Evolutionary conservation across 2,888 invertebrate species (phyloP).

Genomic region (Andrena haemorrhoa): DNA sequence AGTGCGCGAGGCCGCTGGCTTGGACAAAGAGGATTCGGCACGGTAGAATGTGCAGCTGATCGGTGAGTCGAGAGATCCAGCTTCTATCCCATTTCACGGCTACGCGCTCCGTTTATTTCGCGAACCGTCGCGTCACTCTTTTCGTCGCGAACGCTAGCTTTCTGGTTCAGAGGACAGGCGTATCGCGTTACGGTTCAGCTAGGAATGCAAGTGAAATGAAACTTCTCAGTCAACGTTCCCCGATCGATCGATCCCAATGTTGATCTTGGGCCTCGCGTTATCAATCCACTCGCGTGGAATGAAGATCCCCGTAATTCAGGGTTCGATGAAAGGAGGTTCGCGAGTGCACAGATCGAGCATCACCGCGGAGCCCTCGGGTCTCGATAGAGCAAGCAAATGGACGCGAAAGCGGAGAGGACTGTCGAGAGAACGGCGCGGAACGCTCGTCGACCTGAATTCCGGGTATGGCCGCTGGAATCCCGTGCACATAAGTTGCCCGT

Average conservation of each 20-base stretch:
- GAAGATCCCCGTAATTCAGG: too few relatives aligned
- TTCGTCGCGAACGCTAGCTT: not conserved
- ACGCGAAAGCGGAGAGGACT: not conserved
- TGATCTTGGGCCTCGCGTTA: too few relatives aligned
- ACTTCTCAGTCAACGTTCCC: not conserved
- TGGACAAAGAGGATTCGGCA: conserved; percentile 66
- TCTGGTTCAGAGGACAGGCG: not conserved
- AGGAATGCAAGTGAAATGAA: not conserved
- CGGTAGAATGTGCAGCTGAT: conserved; percentile 81
- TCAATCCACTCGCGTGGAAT: too few relatives aligned
- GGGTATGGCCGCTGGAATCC: conserved; percentile 6
- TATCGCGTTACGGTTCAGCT: not conserved
- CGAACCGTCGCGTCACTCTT: not conserved
- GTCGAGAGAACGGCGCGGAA: not conserved
- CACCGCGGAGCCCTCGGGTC: not conserved
- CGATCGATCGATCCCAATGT: not conserved
- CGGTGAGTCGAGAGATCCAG: conserved; percentile 69
- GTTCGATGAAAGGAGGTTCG: not conserved
- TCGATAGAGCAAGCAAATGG: not conserved
- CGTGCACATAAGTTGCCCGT: conserved; percentile 8
- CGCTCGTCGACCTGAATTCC: conserved; percentile 44
- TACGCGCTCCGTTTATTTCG: not conserved
- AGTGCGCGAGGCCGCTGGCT: conserved; percentile 40
- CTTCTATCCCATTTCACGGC: not conserved
- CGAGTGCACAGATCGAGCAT: not conserved